Evolutionary conservation across 2,888 invertebrate genomes (phyloP), one percentile per base, ranked within the genome.

Genomic region (Luffia ferchaultella): DNA sequence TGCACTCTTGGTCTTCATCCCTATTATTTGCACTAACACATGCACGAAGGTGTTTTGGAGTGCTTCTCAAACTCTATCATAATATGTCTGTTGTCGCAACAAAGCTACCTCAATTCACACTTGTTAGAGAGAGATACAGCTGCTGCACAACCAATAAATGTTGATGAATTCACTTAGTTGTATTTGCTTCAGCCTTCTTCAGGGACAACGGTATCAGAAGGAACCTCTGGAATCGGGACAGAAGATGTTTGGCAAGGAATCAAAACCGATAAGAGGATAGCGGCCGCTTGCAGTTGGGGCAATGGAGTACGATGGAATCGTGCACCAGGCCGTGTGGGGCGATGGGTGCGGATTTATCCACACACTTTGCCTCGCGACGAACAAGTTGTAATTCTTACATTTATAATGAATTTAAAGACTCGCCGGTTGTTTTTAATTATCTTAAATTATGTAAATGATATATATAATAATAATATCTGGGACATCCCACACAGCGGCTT

Each of bases 281-380:
- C 75, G 59, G 67, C 61, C 42, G 73, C 77, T 0, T 76, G 79
- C 57, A 59, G 77, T 5, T 92, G 91, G 91, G 90, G 91, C 41
- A 92, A 91, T 58, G 91, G 91, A 1, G 85, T 87, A 51, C 86
- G 90, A 57, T 92, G 92, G 92, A 85, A 84, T 58, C 75, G 82
- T 42, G 87, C 90, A 0, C 85, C 86, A 3, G 76, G 85, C 1
- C 76, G 82, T 16, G 90, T 91, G 54, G 94, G 94, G 0, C 89
- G 90, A 42, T 94, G 93, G 91, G 87, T 90, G 44, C 77, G 93
- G 55, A 87, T 92, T 52, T 93, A 90, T 73, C 94, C 94, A 0
- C 80, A 82, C 53, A 63, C 66, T 0, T 55, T 77, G 49, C 72
- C 78, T 1, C 62, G 62, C 12, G 70, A 75, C 18, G 73, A 79